A percentile compares a stretch with the other conserved stretches of the same genome.
phyloP scores from a whole-genome alignment of 1,140 invertebrate species.

The Papilio polytes region DNA sequence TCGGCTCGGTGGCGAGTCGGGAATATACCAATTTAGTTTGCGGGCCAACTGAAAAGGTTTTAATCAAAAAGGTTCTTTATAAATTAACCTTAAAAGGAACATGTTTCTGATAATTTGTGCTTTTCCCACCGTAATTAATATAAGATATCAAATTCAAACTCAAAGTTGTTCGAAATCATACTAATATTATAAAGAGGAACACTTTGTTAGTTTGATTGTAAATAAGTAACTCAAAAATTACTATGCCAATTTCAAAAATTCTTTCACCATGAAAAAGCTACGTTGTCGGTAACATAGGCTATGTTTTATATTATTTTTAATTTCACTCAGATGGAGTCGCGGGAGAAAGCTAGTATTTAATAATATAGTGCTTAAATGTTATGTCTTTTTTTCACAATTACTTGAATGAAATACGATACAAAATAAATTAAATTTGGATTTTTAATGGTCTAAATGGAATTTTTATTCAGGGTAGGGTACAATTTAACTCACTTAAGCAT shows the following conservation, averaged over 20 bases:
- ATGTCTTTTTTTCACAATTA: background rate
- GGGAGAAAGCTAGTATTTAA: no score
- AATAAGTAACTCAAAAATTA: no score
- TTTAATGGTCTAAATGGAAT: slow-evolving; percentile 9
- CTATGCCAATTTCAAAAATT: no score
- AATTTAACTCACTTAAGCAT: slow-evolving; percentile 36
- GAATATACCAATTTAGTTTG: slow-evolving; percentile 36
- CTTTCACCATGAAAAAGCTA: no score
- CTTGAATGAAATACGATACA: slow-evolving; percentile 30
- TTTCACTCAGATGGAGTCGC: no score
- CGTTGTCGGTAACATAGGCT: no score
- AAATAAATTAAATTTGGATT: slow-evolving; percentile 15
- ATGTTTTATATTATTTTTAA: no score
- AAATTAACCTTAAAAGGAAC: slow-evolving; percentile 14
- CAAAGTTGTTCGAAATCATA: no score
- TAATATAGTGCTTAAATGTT: background rate
- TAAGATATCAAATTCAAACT: background rate
- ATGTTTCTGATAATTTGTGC: background rate
- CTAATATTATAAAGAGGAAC: no score
- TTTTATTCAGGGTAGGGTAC: slow-evolving; percentile 29
- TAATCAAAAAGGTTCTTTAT: slow-evolving; percentile 34
- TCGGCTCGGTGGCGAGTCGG: slow-evolving; percentile 16
- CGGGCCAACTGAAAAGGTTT: slow-evolving; percentile 26
- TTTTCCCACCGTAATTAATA: background rate
- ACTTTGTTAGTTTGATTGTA: no score